Percentiles rank a stretch among this genome's conserved stretches.
These are phyloP conservation scores for Rugalucina vietnamica DNA, from an alignment of 2,888 invertebrate species.

Conservation along the genomic window DNA sequence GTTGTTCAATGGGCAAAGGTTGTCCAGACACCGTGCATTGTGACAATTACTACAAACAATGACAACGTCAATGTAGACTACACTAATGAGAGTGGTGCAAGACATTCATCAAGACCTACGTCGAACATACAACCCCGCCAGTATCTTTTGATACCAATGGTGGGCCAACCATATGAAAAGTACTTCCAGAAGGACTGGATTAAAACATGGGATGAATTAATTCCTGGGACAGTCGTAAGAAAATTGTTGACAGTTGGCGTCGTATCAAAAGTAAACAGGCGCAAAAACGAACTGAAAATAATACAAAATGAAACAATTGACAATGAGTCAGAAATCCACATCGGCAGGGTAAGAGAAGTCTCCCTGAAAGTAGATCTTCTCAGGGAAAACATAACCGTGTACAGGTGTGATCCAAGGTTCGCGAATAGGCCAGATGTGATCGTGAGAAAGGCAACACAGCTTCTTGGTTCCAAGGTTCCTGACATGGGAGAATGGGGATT, in stretches of 20 bases:
- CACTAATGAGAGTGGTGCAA: too few species aligned
- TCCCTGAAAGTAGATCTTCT: not conserved
- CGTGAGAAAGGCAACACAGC: not conserved
- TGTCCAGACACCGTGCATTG: conserved; percentile 23
- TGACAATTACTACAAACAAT: not conserved
- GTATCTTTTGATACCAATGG: conserved; percentile 5
- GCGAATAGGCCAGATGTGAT: not conserved
- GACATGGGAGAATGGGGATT: conserved; percentile 14
- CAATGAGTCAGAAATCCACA: not conserved
- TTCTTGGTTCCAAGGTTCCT: not conserved
- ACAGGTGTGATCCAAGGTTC: conserved; percentile 25
- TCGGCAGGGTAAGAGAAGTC: conserved; percentile 13
- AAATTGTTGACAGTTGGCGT: not conserved
- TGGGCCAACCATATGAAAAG: not conserved
- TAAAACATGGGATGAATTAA: conserved; percentile 22
- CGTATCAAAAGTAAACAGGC: not conserved
- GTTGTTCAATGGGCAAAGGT: conserved; percentile 49
- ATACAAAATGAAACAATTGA: conserved; percentile 32
- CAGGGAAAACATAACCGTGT: conserved; percentile 19
- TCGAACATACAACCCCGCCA: not conserved
- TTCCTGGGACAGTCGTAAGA: conserved; percentile 18
- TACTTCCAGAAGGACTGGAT: conserved; percentile 19
- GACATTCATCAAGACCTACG: too few species aligned
- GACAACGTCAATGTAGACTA: not conserved
- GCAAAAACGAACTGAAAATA: not conserved